Conservation (phyloP, 2,888 invertebrate species). For the Coenonympha glycerion region DNA sequence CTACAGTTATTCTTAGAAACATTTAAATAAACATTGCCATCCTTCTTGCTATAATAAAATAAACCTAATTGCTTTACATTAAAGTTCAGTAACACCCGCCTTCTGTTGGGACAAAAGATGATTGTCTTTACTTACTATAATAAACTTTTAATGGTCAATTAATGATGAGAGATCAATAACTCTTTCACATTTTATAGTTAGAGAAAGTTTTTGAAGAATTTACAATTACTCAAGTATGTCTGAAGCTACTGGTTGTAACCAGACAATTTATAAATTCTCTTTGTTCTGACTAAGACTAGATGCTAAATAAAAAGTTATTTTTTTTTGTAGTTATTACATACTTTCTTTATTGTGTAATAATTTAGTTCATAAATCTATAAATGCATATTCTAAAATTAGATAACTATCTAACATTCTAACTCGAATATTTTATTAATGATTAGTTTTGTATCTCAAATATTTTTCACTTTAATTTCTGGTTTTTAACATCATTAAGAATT, state of each 20-base stretch:
- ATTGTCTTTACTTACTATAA: not conserved
- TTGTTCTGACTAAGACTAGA: not conserved
- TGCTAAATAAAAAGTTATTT: not conserved
- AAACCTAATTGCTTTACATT: not conserved
- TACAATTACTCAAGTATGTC: not conserved
- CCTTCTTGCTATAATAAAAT: not conserved
- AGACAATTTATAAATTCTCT: too few relatives aligned
- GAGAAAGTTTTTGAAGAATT: not conserved
- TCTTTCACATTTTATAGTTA: not conserved
- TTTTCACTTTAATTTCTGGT: not conserved
- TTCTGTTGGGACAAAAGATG: not conserved
- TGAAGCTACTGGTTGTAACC: not conserved
- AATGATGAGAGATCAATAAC: not conserved
- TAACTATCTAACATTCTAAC: not conserved
- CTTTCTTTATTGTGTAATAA: too few relatives aligned
- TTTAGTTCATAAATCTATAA: not conserved
- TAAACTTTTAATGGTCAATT: slow-evolving; percentile 4
- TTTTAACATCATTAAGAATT: too few relatives aligned
- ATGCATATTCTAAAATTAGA: not conserved
- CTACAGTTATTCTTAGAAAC: slow-evolving; percentile 10
- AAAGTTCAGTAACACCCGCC: not conserved
- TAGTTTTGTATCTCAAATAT: not conserved
- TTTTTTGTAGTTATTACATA: not conserved
- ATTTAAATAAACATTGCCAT: not conserved
- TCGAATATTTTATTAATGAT: not conserved